Base-by-base conservation (phyloP, 2,797 vertebrate genomes). In the Sebastolobus alascanus region DNA sequence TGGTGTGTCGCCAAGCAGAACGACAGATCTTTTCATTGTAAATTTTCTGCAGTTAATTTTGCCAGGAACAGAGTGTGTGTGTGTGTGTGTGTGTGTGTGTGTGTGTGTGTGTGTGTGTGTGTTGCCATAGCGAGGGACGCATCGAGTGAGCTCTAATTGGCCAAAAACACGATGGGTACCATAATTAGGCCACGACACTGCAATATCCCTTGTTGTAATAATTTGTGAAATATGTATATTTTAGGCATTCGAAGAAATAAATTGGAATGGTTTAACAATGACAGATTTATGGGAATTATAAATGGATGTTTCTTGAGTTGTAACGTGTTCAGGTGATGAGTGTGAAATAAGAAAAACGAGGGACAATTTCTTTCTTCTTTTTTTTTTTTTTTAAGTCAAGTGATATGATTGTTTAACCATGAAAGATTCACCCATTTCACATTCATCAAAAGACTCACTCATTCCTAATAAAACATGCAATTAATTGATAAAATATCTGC, bases 171-270 rank as follows among this genome's bases (percentile, higher is more conserved):
- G 63, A 83, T 83, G 89, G 86, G 83, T 90, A 88, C 76, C 79
- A 65, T 69, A 89, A 94, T 92, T 89, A 81, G 94, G 90, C 91
- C 90, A 87, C 84, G 84, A 84, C 86, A 84, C 91, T 93, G 93
- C 91, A 93, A 92, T 91, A 93, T 90, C 89, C 90, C 91, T 90
- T 89, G 86, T 94, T 95, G 93, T 95, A 95, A 95, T 94, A 92
- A 94, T 91, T 93, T 95, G 93, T 95, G 92, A 95, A 94, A 94
- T 93, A 94, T 94, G 94, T 95, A 95, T 94, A 95, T 95, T 96
- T 95, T 95, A 94, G 93, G 93, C 93, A 94, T 94, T 93, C 67
- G 87, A 90, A 91, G 86, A 94, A 95, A 95, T 95, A 95, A 94
- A 95, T 95, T 94, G 91, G 91, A 94, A 93, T 93, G 92, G 80